These are phyloP conservation scores for Hydrotaea cyrtoneurina DNA, from an alignment of 2,888 invertebrate genomes.

Conservation along the genomic window DNA sequence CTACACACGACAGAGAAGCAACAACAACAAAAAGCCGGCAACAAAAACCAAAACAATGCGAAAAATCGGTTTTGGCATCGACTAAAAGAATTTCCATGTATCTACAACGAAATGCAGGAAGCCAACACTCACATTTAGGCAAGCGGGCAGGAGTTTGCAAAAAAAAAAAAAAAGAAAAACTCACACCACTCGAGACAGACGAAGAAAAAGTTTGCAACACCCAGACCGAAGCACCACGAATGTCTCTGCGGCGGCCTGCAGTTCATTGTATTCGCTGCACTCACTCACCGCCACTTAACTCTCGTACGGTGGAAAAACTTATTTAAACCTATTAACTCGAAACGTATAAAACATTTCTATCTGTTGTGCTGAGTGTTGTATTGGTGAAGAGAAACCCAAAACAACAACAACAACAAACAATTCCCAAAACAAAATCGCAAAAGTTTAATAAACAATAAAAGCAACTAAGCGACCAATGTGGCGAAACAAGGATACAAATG, in stretches of 20 bases:
- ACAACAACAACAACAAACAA: neutral
- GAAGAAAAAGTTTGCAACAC: slow-evolving; percentile 12
- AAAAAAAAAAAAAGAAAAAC: no score
- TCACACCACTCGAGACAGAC: neutral
- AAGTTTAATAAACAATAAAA: slow-evolving; percentile 43
- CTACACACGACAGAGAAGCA: slow-evolving; percentile 14
- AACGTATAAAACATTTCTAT: slow-evolving; percentile 49
- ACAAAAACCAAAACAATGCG: slow-evolving; percentile 19
- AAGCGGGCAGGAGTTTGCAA: neutral
- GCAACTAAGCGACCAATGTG: slow-evolving; percentile 11
- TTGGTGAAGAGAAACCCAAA: neutral
- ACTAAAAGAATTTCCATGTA: slow-evolving; percentile 37
- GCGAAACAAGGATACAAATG: neutral
- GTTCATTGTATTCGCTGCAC: slow-evolving; percentile 41
- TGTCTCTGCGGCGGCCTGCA: neutral
- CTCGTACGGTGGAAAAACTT: slow-evolving; percentile 36
- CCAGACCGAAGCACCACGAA: slow-evolving; percentile 16
- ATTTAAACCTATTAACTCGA: slow-evolving; percentile 53
- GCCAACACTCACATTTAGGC: neutral
- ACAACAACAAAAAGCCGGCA: neutral
- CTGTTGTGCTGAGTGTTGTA: slow-evolving; percentile 38
- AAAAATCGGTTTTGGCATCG: slow-evolving; percentile 7
- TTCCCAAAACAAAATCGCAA: slow-evolving; percentile 16
- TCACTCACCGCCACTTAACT: neutral
- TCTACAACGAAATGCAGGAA: slow-evolving; percentile 40